Base-by-base conservation (phyloP, 1,140 invertebrate species). In the Scaptodrosophila lebanonensis region DNA sequence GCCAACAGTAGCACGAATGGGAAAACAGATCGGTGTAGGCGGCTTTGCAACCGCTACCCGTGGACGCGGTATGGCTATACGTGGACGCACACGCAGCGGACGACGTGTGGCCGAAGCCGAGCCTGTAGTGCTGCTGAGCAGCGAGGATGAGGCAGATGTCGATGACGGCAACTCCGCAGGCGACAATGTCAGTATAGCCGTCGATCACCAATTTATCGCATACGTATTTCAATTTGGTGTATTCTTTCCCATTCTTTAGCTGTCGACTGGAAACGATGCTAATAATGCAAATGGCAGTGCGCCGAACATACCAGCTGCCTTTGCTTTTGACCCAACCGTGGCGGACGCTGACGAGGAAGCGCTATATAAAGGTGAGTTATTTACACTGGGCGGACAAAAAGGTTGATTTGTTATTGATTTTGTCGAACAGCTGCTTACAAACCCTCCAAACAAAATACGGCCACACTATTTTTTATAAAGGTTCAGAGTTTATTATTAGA, bases 91-190 rank as follows among this genome's bases (percentile, higher is more conserved):
- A 1, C 54, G 84, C 2, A 67, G 69, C 11, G 79, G 75, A 0
- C 58, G 79, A 0, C 60, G 71, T 9, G 44, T 66, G 0, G 87
- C 89, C 2, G 90, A 91, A 58, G 88, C 87, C 8, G 91, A 91
- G 79, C 90, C 90, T 32, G 90, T 91, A 36, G 90, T 91, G 69
- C 86, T 92, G 25, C 83, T 91, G 43, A 92, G 91, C 83, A 92
- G 91, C 52, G 91, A 92, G 63, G 91, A 92, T 66, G 91, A 87
- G 18, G 83, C 57, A 16, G 85, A 87, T 4, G 49, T 16, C n/a
- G 69, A 82, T 2, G 83, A 86, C 0, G 51, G 48, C 2, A 73
- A 62, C 16, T 48, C 58, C 11, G 71, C 53, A 13, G 29, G 51
- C 1, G 45, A 50, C 35, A 75, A 40, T 40, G 84, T 85, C 58